These are phyloP conservation scores for Empidonax traillii DNA, from an alignment of 2,113 vertebrate genomes.

Conservation along the genomic window DNA sequence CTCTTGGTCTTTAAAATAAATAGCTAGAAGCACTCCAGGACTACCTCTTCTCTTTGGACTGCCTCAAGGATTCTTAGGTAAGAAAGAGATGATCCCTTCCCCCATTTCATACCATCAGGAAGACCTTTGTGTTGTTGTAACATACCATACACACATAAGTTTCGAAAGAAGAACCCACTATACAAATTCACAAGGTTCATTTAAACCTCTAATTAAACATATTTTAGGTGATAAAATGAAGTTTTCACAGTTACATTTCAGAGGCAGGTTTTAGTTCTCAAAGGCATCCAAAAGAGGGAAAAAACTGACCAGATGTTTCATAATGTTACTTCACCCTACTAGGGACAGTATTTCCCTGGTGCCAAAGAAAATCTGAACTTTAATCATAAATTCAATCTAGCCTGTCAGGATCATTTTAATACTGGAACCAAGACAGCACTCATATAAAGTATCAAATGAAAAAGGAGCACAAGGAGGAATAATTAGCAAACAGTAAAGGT, in stretches of 20 bases:
- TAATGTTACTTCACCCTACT: not conserved
- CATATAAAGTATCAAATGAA: not conserved
- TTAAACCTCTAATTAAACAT: not conserved
- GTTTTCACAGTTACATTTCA: not conserved
- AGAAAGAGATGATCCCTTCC: not conserved
- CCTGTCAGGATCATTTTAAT: not conserved
- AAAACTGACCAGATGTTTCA: not conserved
- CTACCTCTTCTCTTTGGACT: not conserved
- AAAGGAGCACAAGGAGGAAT: not conserved
- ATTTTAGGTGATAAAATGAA: not conserved
- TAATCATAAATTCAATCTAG: not conserved
- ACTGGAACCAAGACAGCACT: not conserved
- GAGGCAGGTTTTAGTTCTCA: not conserved
- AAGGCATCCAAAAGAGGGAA: not conserved
- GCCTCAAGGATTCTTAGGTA: not conserved
- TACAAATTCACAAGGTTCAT: not conserved
- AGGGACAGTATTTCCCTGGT: not conserved
- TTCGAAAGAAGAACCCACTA: not conserved
- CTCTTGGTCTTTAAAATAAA: not conserved
- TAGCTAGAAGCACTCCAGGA: not conserved
- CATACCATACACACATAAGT: not conserved
- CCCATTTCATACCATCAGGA: not conserved
- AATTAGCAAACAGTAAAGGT: not conserved
- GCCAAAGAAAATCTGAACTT: not conserved
- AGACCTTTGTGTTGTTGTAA: not conserved